Evolutionary conservation across 1,140 invertebrate species (phyloP).

Genomic region (Drosophila biarmipes): DNA sequence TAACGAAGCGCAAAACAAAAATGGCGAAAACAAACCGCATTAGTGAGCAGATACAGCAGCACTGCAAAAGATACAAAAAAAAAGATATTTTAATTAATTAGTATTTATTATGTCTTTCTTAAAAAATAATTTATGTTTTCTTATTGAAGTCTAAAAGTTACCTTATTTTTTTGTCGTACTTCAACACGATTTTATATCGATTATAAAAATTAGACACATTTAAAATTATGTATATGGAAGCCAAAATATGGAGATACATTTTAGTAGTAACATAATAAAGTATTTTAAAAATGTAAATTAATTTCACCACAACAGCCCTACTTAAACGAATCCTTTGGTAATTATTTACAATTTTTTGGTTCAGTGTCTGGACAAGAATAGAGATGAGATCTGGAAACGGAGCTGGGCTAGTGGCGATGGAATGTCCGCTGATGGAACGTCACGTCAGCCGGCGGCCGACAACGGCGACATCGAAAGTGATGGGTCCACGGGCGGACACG

Average conservation of each 20-base stretch:
- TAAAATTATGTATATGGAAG: no score
- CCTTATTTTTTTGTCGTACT: no score
- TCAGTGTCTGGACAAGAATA: not conserved
- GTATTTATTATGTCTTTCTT: not conserved
- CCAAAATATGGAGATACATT: no score
- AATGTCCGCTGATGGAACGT: slow-evolving; percentile 61
- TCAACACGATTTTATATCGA: no score
- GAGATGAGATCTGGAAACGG: not conserved
- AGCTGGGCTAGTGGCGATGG: slow-evolving; percentile 6
- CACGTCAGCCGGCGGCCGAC: slow-evolving; percentile 43
- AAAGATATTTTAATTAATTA: no score
- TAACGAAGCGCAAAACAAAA: slow-evolving; percentile 76
- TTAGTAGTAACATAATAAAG: no score
- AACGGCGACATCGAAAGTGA: slow-evolving; percentile 69
- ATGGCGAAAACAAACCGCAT: slow-evolving; percentile 76
- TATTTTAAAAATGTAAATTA: no score
- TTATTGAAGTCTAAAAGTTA: no score
- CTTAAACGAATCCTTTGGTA: no score
- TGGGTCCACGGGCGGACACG: slow-evolving; percentile 27
- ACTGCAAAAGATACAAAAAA: slow-evolving; percentile 2
- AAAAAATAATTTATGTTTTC: no score
- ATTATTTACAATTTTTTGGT: not conserved
- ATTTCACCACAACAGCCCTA: no score
- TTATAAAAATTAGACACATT: no score
- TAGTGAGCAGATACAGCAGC: slow-evolving; percentile 55